Evolutionary conservation across 2,888 invertebrate species (phyloP).

Genomic region (Dynastes maya): DNA sequence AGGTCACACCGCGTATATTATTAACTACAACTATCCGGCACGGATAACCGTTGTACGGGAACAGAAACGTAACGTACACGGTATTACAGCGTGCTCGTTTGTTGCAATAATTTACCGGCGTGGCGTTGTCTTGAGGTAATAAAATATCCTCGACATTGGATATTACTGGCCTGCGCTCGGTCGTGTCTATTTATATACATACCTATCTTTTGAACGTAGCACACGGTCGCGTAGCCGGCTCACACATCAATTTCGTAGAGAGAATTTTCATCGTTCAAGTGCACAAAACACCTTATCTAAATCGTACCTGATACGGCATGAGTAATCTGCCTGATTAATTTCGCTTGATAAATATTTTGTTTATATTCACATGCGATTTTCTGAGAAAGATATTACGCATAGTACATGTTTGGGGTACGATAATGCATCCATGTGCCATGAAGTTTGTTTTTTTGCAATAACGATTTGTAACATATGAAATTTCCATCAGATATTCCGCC

Average conservation of each 20-base stretch:
- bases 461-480: neutral
- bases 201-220: conserved; percentile 21
- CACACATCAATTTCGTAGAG: neutral
- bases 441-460: neutral
- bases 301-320: conserved; percentile 18
- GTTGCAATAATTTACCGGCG: conserved; percentile 37
- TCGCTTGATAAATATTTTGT: conserved; percentile 21
- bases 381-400: conserved; percentile 2
- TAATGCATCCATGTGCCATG: neutral
- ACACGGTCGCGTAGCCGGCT: neutral
- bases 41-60: conserved; percentile 38
- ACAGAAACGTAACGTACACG: conserved; percentile 41
- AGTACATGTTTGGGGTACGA: neutral
- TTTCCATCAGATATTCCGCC: neutral
- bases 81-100: conserved; percentile 39
- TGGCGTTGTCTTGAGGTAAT: conserved; percentile 45
- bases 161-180: conserved; percentile 37
- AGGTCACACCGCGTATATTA: conserved; percentile 36
- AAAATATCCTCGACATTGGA: conserved; percentile 46
- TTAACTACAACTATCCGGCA: conserved; percentile 31
- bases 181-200: conserved; percentile 35
- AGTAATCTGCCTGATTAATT: conserved; percentile 35
- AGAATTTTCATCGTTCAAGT: conserved; percentile 23
- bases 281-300: conserved; percentile 39
- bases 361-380: conserved; percentile 22